Base-by-base conservation (phyloP, 30 jellyfish, hydroid and myxozoan species). In the Aurelia coerulea region DNA sequence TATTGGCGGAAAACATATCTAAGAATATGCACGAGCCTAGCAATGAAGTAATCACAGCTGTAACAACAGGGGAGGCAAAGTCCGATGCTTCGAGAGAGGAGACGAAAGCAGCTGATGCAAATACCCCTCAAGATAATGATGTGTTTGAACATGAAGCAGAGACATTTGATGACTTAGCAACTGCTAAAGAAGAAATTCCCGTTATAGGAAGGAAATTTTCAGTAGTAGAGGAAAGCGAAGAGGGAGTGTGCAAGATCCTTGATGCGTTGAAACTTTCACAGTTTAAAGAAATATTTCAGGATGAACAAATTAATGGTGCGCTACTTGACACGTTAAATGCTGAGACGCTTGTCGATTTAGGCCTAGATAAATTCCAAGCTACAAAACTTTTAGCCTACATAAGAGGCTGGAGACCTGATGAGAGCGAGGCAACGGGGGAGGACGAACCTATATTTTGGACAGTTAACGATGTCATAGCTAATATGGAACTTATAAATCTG, bases 271-370 rank as follows among this genome's bases (percentile, higher is more conserved):
- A 79, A 37, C 74, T 88, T 18, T 54, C 84, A 7, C 82, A 71
- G 32, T 78, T 73, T 56, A 59, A 63, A 37, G 84, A 88, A 62
- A 50, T 65, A 2, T 79, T 88, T 31, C 68, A 88, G 73, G 82
- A 69, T 1, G 85, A 88, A 56, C 96, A 88, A 68, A 79, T 88
- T 1, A 88, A 88, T 51, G 96, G 96, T 4, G 81, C 73, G 16
- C 73, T 79, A 10, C 54, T 77, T 32, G 91, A 41, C 8, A 19
- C 65, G 15, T 80, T 79, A 2, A 88, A 65, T 29, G 50, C 18
- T 3, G 91, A 88, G 33, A 51, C 78, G 18, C 64, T 88, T 1
- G 23, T 3, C 12, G 86, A 76, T 41, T 60, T 88, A 4, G 89
- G 90, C 32, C 72, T 88, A 13, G 74, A 64, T 60, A 37, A 15